Base-by-base conservation (phyloP, 2,888 invertebrate species). In the Idaea biselata region DNA sequence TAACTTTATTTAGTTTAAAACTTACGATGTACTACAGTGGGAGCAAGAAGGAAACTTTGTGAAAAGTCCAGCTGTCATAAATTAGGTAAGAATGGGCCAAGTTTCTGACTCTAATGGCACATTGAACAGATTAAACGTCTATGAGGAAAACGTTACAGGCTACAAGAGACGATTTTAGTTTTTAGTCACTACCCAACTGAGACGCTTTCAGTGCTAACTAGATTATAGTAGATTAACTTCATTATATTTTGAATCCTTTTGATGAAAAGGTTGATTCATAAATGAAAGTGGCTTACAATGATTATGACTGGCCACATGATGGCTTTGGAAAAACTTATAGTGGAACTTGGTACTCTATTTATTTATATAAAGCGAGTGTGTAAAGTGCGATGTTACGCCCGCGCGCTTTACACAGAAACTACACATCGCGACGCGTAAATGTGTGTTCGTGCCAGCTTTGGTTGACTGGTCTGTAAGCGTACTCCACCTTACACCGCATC, bases 121-220 rank as follows among this genome's bases (percentile, higher is more conserved):
- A 88, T 87, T 81, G 84, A 84, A 81, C 83, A 83, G 86, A 89
- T 89, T 89, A 89, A 87, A 83, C 73, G 84, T 77, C 78, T 78
- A 73, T 79, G 79, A 83, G 79, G 76, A 72, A 80, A 80, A 79
- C 73, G 76, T 73, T 74, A 74, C 79, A 77, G 81, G 80, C 77
- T 75, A 78, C 70, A 66, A 69, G 68, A 74, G 69, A 68, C 64
- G 66, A 60, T 67, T 73, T 70, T 74, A 72, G 58, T 60, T 63
- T 64, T 61, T 60, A 55, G 25, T 58, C 60, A 32, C n/a, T 54
- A 31, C 18, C 53, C 18, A 44, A 44, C 18, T 56, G 18, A 3
- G 56, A 56, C 18, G 56, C 18, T 17, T 56, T 68, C 66, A 70
- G 61, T 61, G 65, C 70, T 68, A 66, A 68, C 61, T 64, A 68